Conservation (phyloP, 2,113 vertebrate genomes). For the Trogon surrucura region DNA sequence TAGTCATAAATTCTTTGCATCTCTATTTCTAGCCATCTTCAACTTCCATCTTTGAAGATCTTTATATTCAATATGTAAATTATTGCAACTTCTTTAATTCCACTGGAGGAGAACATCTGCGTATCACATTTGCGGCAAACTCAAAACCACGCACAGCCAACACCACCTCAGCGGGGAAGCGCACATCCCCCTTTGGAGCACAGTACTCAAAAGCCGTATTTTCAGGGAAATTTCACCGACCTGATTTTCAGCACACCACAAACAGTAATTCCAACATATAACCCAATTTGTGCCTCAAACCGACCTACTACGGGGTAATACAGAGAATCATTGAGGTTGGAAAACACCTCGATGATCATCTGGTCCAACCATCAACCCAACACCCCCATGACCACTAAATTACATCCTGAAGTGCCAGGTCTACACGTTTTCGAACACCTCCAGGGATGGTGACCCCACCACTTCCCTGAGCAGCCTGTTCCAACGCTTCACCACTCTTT, state of each 20-base stretch:
- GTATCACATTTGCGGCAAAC: slow-evolving; percentile 29
- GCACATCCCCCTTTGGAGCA: not conserved
- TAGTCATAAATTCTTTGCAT: not conserved
- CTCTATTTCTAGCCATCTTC: not conserved
- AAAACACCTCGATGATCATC: too few species aligned
- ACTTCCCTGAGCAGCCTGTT: too few species aligned
- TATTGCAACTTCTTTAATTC: not conserved
- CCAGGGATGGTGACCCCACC: too few species aligned
- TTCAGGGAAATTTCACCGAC: slow-evolving; percentile 16
- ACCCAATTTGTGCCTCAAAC: not conserved
- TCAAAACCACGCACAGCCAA: slow-evolving; percentile 43
- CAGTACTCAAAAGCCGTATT: not conserved
- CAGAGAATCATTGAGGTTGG: rapidly evolving
- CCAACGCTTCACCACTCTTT: too few species aligned
- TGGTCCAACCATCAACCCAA: too few species aligned
- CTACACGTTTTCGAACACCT: too few species aligned
- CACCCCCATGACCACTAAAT: too few species aligned
- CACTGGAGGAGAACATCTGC: not conserved
- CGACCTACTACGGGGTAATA: not conserved
- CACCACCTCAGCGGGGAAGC: not conserved
- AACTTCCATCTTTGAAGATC: slow-evolving; percentile 42
- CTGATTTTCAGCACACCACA: not conserved
- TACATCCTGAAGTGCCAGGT: too few species aligned
- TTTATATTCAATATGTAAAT: slow-evolving; percentile 23
- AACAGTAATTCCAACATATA: not conserved